These are phyloP conservation scores for Anser brachyrhynchus DNA, from an alignment of 2,113 vertebrate genomes.

Conservation along the genomic window DNA sequence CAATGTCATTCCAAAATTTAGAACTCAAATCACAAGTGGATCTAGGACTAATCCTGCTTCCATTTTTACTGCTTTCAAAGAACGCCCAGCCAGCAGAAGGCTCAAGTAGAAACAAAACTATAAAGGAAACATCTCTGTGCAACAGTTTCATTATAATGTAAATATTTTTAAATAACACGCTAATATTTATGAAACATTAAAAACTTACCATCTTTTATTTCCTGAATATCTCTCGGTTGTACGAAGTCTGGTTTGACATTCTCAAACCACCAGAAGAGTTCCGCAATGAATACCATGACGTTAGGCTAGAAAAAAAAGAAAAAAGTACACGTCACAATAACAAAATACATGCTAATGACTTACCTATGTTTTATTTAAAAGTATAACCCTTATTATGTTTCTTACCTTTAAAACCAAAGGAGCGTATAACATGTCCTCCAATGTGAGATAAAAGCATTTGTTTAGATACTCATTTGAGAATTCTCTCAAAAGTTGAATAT, in stretches of 20 bases:
- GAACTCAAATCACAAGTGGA: not conserved
- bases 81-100: not conserved
- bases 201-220: slow-evolving; percentile 87
- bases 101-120: not conserved
- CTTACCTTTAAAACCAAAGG: slow-evolving; percentile 91
- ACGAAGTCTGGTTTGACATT: slow-evolving; percentile 93
- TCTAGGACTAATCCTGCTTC: not conserved
- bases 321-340: not conserved
- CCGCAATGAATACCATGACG: slow-evolving; percentile 92
- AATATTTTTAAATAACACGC: not conserved
- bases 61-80: not conserved
- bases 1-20: not conserved
- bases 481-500: slow-evolving; percentile 90
- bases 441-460: slow-evolving; percentile 89
- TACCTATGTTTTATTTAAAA: not conserved
- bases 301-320: slow-evolving; percentile 80
- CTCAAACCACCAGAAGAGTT: slow-evolving; percentile 98
- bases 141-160: not conserved
- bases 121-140: not conserved
- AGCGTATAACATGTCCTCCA: slow-evolving; percentile 93
- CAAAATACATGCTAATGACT: not conserved
- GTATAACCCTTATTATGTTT: rapidly evolving
- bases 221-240: slow-evolving; percentile 89
- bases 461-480: slow-evolving; percentile 90
- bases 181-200: not conserved